A percentile compares a stretch with the other conserved stretches of the same genome.
phyloP scores from a whole-genome alignment of 2,797 vertebrate species.

The Vireo griseus region DNA sequence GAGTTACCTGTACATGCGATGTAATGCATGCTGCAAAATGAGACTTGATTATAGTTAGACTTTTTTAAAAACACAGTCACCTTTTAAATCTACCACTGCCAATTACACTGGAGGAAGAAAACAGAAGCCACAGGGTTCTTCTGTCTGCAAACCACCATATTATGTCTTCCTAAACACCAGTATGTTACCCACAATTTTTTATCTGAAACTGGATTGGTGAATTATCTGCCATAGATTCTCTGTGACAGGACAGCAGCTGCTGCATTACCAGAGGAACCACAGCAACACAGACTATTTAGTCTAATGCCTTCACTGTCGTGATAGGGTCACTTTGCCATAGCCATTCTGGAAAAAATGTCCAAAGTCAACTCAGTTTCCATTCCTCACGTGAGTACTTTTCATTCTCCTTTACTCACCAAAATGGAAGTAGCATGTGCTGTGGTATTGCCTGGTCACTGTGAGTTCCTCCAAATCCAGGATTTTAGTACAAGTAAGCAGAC shows the following conservation, averaged over 20 bases:
- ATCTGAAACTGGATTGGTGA: background rate
- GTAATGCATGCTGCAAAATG: background rate
- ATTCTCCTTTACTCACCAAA: background rate
- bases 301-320: background rate
- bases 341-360: background rate
- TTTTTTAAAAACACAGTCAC: background rate
- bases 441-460: background rate
- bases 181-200: background rate
- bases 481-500: background rate
- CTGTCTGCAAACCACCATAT: background rate
- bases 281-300: background rate
- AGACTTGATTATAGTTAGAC: background rate
- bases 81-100: background rate
- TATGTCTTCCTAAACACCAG: background rate
- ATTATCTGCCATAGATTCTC: background rate
- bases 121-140: background rate
- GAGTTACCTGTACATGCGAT: conserved; percentile 24
- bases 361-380: background rate
- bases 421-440: background rate
- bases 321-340: background rate
- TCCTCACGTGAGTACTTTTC: background rate
- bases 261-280: background rate
- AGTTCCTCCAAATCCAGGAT: background rate
- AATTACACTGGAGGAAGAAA: background rate
- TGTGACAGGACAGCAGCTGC: background rate